Evolutionary conservation across 2,888 invertebrate genomes (phyloP), one percentile per base, ranked within the genome.

Genomic region (Synergus itoensis): DNA sequence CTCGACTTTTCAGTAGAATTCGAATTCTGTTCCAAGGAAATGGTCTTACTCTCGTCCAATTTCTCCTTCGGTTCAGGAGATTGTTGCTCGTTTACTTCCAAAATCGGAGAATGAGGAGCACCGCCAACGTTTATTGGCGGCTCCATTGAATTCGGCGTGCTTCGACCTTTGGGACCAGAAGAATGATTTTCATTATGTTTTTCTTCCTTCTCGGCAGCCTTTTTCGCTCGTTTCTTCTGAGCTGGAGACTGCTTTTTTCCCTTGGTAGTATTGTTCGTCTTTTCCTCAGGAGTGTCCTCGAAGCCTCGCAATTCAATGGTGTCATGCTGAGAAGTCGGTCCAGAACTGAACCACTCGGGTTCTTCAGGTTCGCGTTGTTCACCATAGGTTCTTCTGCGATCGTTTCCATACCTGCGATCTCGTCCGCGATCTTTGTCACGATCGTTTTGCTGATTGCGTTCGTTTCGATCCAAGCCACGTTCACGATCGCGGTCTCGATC

Each of bases 221-320:
- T 93, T 77, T 93, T 93, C 41, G 90, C 90, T 9, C 93, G 92
- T 86, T 93, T 93, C 84, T 93, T 92, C 82, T 92, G 92, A 0
- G 92, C 92, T 5, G 92, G 90, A 1, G 93, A 92, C 78, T 93
- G 73, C 82, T 84, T 80, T 89, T 90, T 76, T 81, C 81, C 80
- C 77, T 85, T 83, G 79, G 82, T 86, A 65, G 64, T 86, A 16
- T 53, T 73, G 48, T 73, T 53, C 1, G 78, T 87, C 80, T 89
- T 92, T 62, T 93, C 92, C 57, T 91, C 93, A 0, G 95, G 95
- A 83, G 91, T 89, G 81, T 96, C 97, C 87, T 98, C 98, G 92
- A 99, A 99, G 21, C 99, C 99, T 73, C 96, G 95, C 86, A 99
- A 93, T 92, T 99, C 99, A 87, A 99, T 99, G 57, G 97, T 98